Base-by-base conservation (phyloP, 2,888 invertebrate species). In the Stenichneumon culpator region DNA sequence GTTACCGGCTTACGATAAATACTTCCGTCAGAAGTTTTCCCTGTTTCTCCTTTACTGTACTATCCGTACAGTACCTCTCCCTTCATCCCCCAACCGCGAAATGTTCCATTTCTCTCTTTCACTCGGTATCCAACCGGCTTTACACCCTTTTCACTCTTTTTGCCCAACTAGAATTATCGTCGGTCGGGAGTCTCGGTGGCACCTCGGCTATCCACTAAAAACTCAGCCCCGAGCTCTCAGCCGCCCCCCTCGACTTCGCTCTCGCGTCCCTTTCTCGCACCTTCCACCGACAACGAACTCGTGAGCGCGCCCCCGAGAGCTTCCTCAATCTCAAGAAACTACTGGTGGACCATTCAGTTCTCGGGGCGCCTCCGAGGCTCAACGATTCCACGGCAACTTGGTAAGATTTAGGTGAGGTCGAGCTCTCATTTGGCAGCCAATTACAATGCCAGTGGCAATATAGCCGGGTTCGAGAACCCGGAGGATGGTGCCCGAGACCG, bases 361-460 rank as follows among this genome's bases (percentile, higher is more conserved):
- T 86, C 79, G 69, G 39, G 70, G 81, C 79, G 52, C 74, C 83
- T 83, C 60, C 72, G 77, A 83, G 86, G 70, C 75, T 83, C 84
- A 79, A 74, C 85, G 79, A 72, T 79, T 77, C 79, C 52, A 32
- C 82, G 70, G 87, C 87, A 90, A 92, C 89, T 91, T 88, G 50
- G 86, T 80, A 88, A 92, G 91, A 92, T 92, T 91, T 91, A 91
- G 87, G 88, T 86, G 87, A 89, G 91, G 86, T 89, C 90, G 90
- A 89, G 84, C 90, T 91, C 91, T 91, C 91, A 91, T 92, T 92
- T 91, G 90, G 90, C 89, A 92, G 90, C 89, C 92, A 92, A 92
- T 92, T 92, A 92, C 92, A 92, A 92, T 91, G 90, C 82, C 78
- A 50, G 65, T 47, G 65, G 44, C 47, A 52, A 70, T 69, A 75